Evolutionary conservation across 35 echinoderm and acorn worm species (phyloP), one percentile per base, ranked within the genome.

Genomic region (Hemicentrotus pulcherrimus): DNA sequence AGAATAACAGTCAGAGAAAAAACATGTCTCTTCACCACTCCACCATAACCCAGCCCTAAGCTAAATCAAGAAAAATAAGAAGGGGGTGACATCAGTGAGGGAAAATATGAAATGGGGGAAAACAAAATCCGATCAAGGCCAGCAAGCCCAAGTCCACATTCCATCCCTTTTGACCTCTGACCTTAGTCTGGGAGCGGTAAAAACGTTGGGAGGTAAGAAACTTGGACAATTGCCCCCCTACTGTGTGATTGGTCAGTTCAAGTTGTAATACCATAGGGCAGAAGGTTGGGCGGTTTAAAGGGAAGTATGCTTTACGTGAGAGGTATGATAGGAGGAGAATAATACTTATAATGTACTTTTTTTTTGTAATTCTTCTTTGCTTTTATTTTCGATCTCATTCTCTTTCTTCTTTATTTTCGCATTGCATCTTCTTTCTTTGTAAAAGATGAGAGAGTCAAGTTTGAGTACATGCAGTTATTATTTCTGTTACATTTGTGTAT

Each of bases 191-290:
- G 28, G 24, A 78, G 24, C 19, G 4, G 65, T 78, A 78, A 78
- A 22, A 78, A n/a, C 5, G n/a, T 78, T 90, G 32, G 88, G 88
- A 90, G 46, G 88, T 45, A 90, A 90, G 88, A 90, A 90, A 45
- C 88, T 78, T 90, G 88, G 88, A 90, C 88, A 12, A 32, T 90
- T 90, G 46, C 88, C 88, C 65, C 86, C 88, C 88, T 90, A 30
- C 88, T 45, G 32, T 86, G 86, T 90, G 88, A 90, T 90, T 90
- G 88, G 88, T 47, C 88, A 47, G 46, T 16, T 24, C 3, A 33
- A 90, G 88, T 35, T 90, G 65, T 78, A 78, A 22, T 78, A 78
- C 65, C 65, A 78, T 6, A 6, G 48, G 48, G 8, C 48, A 52
- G 61, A 15, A 78, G 19, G 18, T 78, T 28, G 65, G 19, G 6